Conservation (phyloP, 2,113 vertebrate species). For the Paraplagusia blochii region DNA sequence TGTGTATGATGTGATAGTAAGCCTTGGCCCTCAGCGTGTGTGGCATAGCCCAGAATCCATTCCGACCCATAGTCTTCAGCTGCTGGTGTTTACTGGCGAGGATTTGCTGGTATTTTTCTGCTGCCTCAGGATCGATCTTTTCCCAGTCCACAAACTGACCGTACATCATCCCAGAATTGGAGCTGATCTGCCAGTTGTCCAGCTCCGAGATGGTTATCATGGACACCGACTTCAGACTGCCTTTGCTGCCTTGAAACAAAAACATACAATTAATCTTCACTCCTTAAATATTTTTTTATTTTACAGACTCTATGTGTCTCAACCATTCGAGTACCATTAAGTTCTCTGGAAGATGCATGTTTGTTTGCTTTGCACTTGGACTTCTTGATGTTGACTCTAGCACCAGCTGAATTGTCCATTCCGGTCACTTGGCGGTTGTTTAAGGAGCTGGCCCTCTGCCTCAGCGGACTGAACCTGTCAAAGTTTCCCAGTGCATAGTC, state of each 20-base stretch:
- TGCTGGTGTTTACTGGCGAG: conserved; percentile 65
- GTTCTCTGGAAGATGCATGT: conserved; percentile 46
- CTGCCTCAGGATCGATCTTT: conserved; percentile 71
- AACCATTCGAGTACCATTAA: conserved; percentile 47
- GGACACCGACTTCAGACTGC: conserved; percentile 55
- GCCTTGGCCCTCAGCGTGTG: conserved; percentile 77
- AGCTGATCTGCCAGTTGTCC: conserved; percentile 76
- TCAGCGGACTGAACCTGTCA: conserved; percentile 18
- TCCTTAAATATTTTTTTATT: not conserved
- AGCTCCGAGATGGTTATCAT: conserved; percentile 77
- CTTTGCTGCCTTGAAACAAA: conserved; percentile 55
- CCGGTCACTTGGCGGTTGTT: conserved; percentile 21
- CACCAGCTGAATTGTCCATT: conserved; percentile 23
- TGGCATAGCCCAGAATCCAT: conserved; percentile 78
- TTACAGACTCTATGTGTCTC: not conserved
- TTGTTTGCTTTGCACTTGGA: conserved; percentile 55
- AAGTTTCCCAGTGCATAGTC: conserved; percentile 4
- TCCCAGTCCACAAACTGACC: conserved; percentile 85
- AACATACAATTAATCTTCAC: not conserved
- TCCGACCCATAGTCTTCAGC: conserved; percentile 80
- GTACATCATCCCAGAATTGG: conserved; percentile 68
- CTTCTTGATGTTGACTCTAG: conserved; percentile 35
- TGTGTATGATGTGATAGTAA: conserved; percentile 81
- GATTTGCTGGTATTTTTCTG: conserved; percentile 56
- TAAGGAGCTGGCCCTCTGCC: conserved; percentile 10